These are phyloP conservation scores for Perccottus glenii DNA, from an alignment of 2,113 vertebrate species.

Conservation along the genomic window DNA sequence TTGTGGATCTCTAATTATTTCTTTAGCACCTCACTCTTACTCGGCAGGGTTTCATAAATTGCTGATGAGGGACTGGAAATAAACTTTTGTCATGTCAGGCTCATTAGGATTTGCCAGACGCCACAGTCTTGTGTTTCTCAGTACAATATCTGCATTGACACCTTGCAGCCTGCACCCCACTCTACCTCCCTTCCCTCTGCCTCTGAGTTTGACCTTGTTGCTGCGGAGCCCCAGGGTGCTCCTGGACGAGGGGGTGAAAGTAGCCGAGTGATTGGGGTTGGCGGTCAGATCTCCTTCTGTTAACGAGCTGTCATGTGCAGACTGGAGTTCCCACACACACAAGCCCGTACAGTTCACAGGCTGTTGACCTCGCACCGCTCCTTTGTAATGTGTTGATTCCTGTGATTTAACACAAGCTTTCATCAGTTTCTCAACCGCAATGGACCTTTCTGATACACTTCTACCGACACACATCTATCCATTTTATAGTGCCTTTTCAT, in stretches of 20 bases:
- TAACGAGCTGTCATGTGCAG: conserved; percentile 76
- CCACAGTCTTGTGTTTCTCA: not conserved
- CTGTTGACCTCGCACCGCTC: conserved; percentile 24
- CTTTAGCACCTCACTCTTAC: not conserved
- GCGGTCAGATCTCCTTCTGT: conserved; percentile 58
- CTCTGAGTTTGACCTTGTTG: conserved; percentile 69
- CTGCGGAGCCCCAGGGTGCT: conserved; percentile 38
- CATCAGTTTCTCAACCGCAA: conserved; percentile 7
- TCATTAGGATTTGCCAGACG: not conserved
- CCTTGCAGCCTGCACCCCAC: conserved; percentile 10
- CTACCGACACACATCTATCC: not conserved
- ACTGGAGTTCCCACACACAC: conserved; percentile 65
- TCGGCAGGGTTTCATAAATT: conserved; percentile 9
- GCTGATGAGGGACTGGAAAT: conserved; percentile 5
- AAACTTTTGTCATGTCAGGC: conserved; percentile 9
- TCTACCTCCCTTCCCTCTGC: conserved; percentile 13
- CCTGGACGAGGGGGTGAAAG: conserved; percentile 3
- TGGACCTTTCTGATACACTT: conserved; percentile 14
- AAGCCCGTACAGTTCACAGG: conserved; percentile 19
- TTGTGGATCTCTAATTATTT: conserved; percentile 7
- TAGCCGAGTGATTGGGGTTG: conserved; percentile 49
- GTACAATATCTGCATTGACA: conserved; percentile 23
- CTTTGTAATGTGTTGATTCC: conserved; percentile 28
- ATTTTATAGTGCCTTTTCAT: not conserved
- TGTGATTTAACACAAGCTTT: conserved; percentile 4